Evolutionary conservation across 1,140 invertebrate species (phyloP).

Genomic region (Drosophila pseudoananassae): DNA sequence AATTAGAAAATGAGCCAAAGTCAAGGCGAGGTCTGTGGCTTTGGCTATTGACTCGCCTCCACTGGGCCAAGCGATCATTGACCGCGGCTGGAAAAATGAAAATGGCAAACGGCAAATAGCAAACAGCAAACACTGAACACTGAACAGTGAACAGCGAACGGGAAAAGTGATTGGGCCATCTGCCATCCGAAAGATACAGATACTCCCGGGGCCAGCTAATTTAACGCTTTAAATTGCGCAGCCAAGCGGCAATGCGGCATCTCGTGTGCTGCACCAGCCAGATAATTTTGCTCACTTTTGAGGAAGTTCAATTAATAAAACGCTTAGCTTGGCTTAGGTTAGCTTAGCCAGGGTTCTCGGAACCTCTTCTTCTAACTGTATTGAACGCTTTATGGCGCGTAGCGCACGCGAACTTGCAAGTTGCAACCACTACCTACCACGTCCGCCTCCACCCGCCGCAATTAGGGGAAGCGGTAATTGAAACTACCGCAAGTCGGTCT

Average conservation of each 20-base stretch:
- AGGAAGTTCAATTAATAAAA: constrained; percentile 80
- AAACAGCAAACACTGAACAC: constrained; percentile 9
- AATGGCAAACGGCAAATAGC: constrained; percentile 19
- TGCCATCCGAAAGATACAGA: constrained; percentile 35
- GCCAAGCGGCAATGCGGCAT: constrained; percentile 67
- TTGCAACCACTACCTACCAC: neutral
- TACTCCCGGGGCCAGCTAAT: constrained; percentile 57
- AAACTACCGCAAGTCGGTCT: constrained; percentile 68
- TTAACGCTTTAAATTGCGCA: constrained; percentile 80
- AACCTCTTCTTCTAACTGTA: constrained; percentile 66
- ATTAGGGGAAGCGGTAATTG: constrained; percentile 72
- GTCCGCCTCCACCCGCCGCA: constrained; percentile 29
- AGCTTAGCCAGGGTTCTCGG: constrained; percentile 51
- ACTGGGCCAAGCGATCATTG: constrained; percentile 64
- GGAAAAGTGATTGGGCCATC: constrained; percentile 45
- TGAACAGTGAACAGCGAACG: constrained; percentile 1
- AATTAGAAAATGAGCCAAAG: constrained; percentile 77
- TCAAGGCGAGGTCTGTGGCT: constrained; percentile 59
- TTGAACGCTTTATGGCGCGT: constrained; percentile 82
- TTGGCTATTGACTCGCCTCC: constrained; percentile 59
- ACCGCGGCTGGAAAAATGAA: constrained; percentile 46
- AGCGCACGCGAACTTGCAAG: constrained; percentile 57
- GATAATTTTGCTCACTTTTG: constrained; percentile 42
- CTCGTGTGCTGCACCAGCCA: constrained; percentile 42
- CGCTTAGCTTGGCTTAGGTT: constrained; percentile 62